These are phyloP conservation scores for Acyrthosiphon pisum DNA, from an alignment of 1,140 invertebrate species.

Conservation along the genomic window DNA sequence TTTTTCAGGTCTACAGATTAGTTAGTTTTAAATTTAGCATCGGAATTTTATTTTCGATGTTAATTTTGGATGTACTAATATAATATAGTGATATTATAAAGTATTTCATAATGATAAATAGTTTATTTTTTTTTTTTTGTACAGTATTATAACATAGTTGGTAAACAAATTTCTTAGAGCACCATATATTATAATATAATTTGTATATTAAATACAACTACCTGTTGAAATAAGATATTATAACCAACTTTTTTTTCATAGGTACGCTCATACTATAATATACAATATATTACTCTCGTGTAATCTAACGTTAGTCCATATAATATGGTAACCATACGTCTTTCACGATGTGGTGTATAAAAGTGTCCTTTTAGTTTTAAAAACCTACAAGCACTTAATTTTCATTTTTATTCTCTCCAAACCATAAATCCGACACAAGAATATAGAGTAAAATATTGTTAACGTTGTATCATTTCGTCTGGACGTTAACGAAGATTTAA, in stretches of 20 bases:
- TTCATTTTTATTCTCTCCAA: conserved; percentile 38
- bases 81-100: no score
- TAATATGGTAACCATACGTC: neutral
- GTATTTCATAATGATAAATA: neutral
- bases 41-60: neutral
- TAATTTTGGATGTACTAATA: neutral
- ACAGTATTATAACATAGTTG: no score
- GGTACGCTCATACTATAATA: neutral
- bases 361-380: conserved; percentile 7
- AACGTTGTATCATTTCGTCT: conserved; percentile 44
- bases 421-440: conserved; percentile 37
- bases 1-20: neutral
- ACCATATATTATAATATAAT: neutral
- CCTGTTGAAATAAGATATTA: neutral
- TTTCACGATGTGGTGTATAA: neutral
- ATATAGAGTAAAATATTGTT: conserved; percentile 53
- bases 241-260: neutral
- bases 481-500: conserved; percentile 55
- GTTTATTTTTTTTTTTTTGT: neutral
- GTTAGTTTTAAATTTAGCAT: neutral
- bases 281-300: neutral
- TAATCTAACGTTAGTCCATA: neutral
- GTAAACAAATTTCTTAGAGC: neutral
- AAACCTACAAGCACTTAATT: conserved; percentile 27
- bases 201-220: neutral